Evolutionary conservation across 2,888 invertebrate genomes (phyloP).

Genomic region (Mystacides longicornis): DNA sequence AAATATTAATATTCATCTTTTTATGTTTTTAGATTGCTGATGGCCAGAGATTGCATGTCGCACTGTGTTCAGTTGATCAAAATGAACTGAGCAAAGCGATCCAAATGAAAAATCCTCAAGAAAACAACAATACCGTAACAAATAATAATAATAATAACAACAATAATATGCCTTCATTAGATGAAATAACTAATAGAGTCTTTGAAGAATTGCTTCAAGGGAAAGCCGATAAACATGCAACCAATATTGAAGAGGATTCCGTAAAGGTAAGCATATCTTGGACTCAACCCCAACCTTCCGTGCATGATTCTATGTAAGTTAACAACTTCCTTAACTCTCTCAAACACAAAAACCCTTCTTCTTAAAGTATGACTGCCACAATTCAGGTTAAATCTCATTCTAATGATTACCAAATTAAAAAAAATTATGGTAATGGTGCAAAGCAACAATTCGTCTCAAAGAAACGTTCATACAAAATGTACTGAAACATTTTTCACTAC

Average conservation of each 20-base stretch:
- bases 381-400: too few species aligned
- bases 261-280: conserved; percentile 39
- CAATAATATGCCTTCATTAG: conserved; percentile 42
- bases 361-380: too few species aligned
- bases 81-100: conserved; percentile 3
- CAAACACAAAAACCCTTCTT: too few species aligned
- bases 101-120: conserved; percentile 3
- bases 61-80: conserved; percentile 13
- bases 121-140: conserved; percentile 3
- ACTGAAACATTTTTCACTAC: too few species aligned
- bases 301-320: too few species aligned
- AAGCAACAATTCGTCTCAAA: too few species aligned
- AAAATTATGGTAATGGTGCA: too few species aligned
- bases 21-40: conserved; percentile 30
- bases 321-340: too few species aligned
- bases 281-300: background rate
- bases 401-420: too few species aligned
- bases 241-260: conserved; percentile 38
- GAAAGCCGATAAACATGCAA: conserved; percentile 43
- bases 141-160: conserved; percentile 21
- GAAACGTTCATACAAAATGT: too few species aligned
- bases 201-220: conserved; percentile 68
- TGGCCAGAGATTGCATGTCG: conserved; percentile 49
- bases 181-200: conserved; percentile 70
- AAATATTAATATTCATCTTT: background rate